Evolutionary conservation across 2,888 invertebrate genomes (phyloP), one percentile per base, ranked within the genome.

Genomic region (Beris chalybata): DNA sequence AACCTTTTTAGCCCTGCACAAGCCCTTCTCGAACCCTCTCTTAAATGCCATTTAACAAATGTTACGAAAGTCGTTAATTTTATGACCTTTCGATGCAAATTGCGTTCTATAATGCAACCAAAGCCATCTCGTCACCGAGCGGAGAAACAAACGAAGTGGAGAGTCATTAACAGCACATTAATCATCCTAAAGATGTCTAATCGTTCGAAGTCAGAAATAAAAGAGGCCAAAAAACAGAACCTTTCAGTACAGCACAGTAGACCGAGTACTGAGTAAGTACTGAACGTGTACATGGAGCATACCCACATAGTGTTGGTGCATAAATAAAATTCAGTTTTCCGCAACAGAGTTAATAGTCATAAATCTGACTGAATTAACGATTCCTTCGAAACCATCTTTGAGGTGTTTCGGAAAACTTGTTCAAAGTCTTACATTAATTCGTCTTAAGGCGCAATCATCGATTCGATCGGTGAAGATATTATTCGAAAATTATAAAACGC

Each of bases 31-130:
- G 30, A 57, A 64, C 58, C 67, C 67, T 47, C 59, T 47, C 50
- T 65, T 48, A 65, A 67, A 65, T 64, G 48, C 53, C 44, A 56
- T 67, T 65, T 65, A 67, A 58, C 67, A 65, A 67, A 67, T 67
- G 67, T 61, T 55, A 67, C 48, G 15, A 57, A 64, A 66, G 65
- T 68, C 68, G 68, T 68, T 68, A 68, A 63, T 68, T 68, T 68
- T 68, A 68, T 64, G 63, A 68, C 66, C 68, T 63, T 68, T 68
- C 66, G 53, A 68, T 68, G 68, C 68, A 68, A 68, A 66, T 68
- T 66, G 63, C 58, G 47, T 66, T 68, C 63, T 53, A 54, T 29
- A 63, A 63, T 9, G 43, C 52, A 63, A 32, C 63, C 12, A 47
- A 57, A 54, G 52, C 47, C 31, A 22, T 52, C 22, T 44, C 44